phyloP scores from a whole-genome alignment of 1,140 invertebrate genomes.

The Calephelis nemesis region DNA sequence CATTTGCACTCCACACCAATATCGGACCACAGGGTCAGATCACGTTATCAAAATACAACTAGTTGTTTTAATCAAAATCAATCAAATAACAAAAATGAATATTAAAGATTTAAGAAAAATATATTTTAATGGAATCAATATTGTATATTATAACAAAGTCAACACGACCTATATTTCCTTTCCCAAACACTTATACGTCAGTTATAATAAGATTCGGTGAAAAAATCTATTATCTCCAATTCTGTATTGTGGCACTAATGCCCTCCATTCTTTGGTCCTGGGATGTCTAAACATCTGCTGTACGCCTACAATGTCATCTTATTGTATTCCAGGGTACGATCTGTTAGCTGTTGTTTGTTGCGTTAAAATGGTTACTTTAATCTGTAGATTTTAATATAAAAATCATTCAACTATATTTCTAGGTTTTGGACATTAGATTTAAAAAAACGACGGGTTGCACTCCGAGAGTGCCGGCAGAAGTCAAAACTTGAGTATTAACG shows the following conservation, averaged over 20 bases:
- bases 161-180: slow-evolving; percentile 23
- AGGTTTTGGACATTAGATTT: too few relatives aligned
- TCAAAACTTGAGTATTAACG: too few relatives aligned
- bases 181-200: slow-evolving; percentile 39
- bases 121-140: too few relatives aligned
- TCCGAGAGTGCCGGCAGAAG: too few relatives aligned
- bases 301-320: slow-evolving; percentile 41
- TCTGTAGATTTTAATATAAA: not conserved
- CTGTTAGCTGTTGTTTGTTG: slow-evolving; percentile 35
- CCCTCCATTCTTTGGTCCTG: slow-evolving; percentile 43
- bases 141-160: too few relatives aligned
- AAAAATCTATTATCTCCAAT: slow-evolving; percentile 57
- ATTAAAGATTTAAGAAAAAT: too few relatives aligned
- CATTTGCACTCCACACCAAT: too few relatives aligned
- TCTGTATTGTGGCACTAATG: slow-evolving; percentile 51
- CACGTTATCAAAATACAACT: too few relatives aligned
- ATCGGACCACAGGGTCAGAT: too few relatives aligned
- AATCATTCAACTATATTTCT: not conserved
- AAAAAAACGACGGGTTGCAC: too few relatives aligned
- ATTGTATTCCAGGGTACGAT: slow-evolving; percentile 11
- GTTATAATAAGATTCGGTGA: slow-evolving; percentile 67
- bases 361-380: slow-evolving; percentile 35
- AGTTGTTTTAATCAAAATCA: too few relatives aligned
- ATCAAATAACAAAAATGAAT: too few relatives aligned
- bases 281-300: slow-evolving; percentile 62